These are phyloP conservation scores for Brachyptera risi DNA, from an alignment of 2,888 invertebrate genomes.

Conservation along the genomic window DNA sequence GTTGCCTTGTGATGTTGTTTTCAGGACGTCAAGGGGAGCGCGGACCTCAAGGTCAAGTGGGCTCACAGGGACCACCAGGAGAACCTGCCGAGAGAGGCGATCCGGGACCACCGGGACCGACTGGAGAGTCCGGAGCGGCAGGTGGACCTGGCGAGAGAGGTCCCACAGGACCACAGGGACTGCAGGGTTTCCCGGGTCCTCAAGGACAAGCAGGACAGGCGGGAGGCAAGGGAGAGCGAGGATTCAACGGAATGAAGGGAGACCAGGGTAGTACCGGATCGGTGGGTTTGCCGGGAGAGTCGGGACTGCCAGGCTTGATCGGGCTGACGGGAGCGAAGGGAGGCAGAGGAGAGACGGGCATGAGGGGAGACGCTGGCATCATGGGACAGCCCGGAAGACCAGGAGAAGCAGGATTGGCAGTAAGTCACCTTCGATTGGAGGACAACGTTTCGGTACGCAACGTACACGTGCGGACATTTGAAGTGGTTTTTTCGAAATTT, in stretches of 20 bases:
- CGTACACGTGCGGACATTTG: no score
- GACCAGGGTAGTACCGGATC: constrained; percentile 41
- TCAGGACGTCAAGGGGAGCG: constrained; percentile 67
- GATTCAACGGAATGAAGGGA: constrained; percentile 65
- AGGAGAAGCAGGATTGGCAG: constrained; percentile 68
- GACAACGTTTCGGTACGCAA: no score
- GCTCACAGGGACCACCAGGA: constrained; percentile 71
- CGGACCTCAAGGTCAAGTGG: constrained; percentile 70
- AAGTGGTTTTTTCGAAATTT: no score
- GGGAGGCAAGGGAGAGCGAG: constrained; percentile 70
- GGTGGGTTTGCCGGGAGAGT: constrained; percentile 58
- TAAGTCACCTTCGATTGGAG: constrained; percentile 48
- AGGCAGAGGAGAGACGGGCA: constrained; percentile 67
- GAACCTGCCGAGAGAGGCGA: constrained; percentile 79
- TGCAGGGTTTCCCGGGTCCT: constrained; percentile 64
- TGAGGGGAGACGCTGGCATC: constrained; percentile 69
- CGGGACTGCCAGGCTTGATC: constrained; percentile 56
- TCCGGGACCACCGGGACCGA: constrained; percentile 64
- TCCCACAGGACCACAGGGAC: constrained; percentile 63
- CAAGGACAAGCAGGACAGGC: constrained; percentile 65
- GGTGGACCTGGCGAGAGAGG: constrained; percentile 74
- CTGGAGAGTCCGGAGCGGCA: constrained; percentile 67
- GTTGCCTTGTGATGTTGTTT: no score
- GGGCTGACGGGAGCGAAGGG: constrained; percentile 69
- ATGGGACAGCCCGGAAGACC: constrained; percentile 74